Evolutionary conservation across 2,113 vertebrate species (phyloP).

Genomic region (Protobothrops mucrosquamatus): DNA sequence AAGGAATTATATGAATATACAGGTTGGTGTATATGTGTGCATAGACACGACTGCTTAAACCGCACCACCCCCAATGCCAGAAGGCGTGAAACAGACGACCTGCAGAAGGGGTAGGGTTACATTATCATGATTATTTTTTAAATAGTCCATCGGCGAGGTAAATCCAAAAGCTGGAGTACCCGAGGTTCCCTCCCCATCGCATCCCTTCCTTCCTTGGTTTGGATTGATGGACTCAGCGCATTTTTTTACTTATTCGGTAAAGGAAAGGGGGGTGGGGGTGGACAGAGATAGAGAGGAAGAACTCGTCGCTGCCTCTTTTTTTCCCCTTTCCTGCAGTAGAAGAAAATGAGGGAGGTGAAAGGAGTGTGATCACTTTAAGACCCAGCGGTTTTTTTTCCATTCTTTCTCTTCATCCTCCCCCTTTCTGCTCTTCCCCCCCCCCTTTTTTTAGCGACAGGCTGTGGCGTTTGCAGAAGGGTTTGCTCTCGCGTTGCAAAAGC

Average conservation of each 20-base stretch:
- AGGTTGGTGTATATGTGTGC: not conserved
- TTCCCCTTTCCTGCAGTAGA: not conserved
- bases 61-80: not conserved
- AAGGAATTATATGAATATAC: not conserved
- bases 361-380: constrained; percentile 47
- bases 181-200: constrained; percentile 1
- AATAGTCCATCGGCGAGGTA: not conserved
- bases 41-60: not conserved
- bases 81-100: not conserved
- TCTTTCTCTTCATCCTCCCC: not conserved
- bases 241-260: not conserved
- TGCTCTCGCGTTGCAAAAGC: constrained; percentile 31
- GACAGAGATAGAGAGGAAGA: not conserved
- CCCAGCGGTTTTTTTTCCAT: constrained; percentile 34
- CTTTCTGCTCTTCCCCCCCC: too few species aligned
- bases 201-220: constrained; percentile 5
- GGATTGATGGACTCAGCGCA: constrained; percentile 16
- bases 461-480: constrained; percentile 48
- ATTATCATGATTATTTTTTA: not conserved
- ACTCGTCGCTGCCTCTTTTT: not conserved
- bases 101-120: not conserved
- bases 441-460: constrained; percentile 17
- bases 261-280: not conserved
- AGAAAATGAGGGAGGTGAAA: not conserved
- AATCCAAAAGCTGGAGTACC: not conserved